phyloP scores from a whole-genome alignment of 2,888 invertebrate species.

The Pediacus dermestoides region DNA sequence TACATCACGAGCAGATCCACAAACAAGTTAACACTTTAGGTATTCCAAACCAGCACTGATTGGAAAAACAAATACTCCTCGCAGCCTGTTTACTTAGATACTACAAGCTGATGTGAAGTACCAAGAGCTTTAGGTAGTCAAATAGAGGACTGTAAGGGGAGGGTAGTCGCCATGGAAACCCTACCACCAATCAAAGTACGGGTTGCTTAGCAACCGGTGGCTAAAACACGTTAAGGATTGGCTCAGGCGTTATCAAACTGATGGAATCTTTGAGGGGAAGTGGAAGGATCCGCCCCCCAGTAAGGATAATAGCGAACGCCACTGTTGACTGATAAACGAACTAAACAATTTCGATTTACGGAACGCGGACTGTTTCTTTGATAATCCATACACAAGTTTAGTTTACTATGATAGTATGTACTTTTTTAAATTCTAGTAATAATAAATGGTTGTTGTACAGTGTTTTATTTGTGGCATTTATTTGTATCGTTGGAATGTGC shows the following conservation, averaged over 20 bases:
- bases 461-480: conserved; percentile 6
- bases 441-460: conserved; percentile 6
- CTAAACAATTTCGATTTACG: conserved; percentile 33
- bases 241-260: conserved; percentile 22
- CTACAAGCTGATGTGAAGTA: conserved; percentile 53
- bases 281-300: conserved; percentile 16
- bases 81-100: conserved; percentile 53
- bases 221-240: conserved; percentile 30
- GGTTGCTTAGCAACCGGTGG: conserved; percentile 36
- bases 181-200: conserved; percentile 31
- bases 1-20: conserved; percentile 52
- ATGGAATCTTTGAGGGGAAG: conserved; percentile 24
- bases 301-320: conserved; percentile 29
- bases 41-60: conserved; percentile 55
- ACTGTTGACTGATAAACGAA: conserved; percentile 29
- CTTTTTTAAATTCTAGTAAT: conserved; percentile 9
- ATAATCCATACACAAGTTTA: conserved; percentile 15
- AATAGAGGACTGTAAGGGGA: conserved; percentile 46
- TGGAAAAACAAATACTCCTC: conserved; percentile 57
- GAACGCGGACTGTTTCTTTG: conserved; percentile 26
- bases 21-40: conserved; percentile 53
- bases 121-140: conserved; percentile 53
- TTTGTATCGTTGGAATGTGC: too few relatives aligned
- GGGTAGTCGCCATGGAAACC: conserved; percentile 41
- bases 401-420: too few relatives aligned